Conservation (phyloP, 2,113 vertebrate species). For the Dryoscopus gambensis region DNA sequence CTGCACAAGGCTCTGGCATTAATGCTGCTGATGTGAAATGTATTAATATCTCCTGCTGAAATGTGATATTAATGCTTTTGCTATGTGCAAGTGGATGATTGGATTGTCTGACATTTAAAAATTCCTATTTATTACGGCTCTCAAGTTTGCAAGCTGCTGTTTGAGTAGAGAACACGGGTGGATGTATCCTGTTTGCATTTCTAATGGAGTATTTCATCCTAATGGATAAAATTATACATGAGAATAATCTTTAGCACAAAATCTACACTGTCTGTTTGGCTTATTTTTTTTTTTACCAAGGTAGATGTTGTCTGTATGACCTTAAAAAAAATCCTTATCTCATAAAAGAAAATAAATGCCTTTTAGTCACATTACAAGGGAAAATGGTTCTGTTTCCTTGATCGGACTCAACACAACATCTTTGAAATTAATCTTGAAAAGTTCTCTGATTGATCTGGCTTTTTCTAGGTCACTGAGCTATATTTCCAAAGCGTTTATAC, state of each 20-base stretch:
- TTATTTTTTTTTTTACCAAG: background rate
- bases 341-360: conserved; percentile 50
- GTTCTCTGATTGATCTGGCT: conserved; percentile 62
- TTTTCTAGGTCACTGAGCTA: conserved; percentile 70
- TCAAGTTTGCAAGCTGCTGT: conserved; percentile 22
- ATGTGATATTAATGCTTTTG: conserved; percentile 26
- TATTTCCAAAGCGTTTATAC: conserved; percentile 76
- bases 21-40: background rate
- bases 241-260: background rate
- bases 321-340: conserved; percentile 43
- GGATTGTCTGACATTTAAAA: conserved; percentile 64
- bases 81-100: conserved; percentile 12
- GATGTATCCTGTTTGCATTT: conserved; percentile 18
- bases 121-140: conserved; percentile 29
- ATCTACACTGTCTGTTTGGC: background rate
- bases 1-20: conserved; percentile 8
- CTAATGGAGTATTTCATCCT: conserved; percentile 8
- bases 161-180: background rate
- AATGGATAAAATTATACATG: background rate
- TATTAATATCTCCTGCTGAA: conserved; percentile 31
- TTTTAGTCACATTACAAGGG: conserved; percentile 59
- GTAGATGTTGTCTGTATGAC: conserved; percentile 7
- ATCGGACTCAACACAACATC: conserved; percentile 37
- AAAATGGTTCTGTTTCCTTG: conserved; percentile 57
- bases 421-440: conserved; percentile 74